Base-by-base conservation (phyloP, 2,113 vertebrate genomes). In the Empidonax traillii region DNA sequence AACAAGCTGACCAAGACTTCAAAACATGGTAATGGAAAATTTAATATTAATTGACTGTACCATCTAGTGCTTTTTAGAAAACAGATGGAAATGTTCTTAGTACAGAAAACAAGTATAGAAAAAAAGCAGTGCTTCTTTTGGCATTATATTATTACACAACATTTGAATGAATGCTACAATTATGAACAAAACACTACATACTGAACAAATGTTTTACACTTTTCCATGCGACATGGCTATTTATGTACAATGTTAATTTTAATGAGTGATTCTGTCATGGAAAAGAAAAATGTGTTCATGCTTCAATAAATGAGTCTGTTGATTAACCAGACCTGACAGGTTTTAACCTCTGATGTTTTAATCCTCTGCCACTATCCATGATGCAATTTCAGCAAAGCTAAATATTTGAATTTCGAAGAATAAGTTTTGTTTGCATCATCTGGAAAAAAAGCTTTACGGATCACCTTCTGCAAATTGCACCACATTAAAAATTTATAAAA, bases 251-350 rank as follows among this genome's bases (percentile, higher is more conserved):
- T 3, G 73, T 55, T 93, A 53, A 85, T 80, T 92, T 97, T 79
- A 95, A 89, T 80, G 86, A 93, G 37, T 4, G 1, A 89, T 80
- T 73, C 93, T 96, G 77, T 80, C 63, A 85, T 28, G 12, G 71
- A 96, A 97, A 96, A 94, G 95, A 95, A 91, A 96, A 96, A 37
- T 69, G 41, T 73, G 22, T 88, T 91, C 76, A 61, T 71, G 76
- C 81, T 92, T 95, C 87, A 93, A 66, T 83, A 94, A 89, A 85
- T 56, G 39, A 85, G 85, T 78, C 51, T 85, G 67, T 31, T 55
- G 92, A 94, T 69, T 88, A 97, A 90, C 68, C 27, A 94, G 30
- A 95, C 33, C 83, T 85, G 91, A 91, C 71, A 94, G 79, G 85
- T 91, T 94, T 96, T 85, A 96, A 65, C 73, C 44, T 90, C 71